These are phyloP conservation scores for Nyctalus aviator DNA, from an alignment of 2,797 vertebrate species.

Conservation along the genomic window DNA sequence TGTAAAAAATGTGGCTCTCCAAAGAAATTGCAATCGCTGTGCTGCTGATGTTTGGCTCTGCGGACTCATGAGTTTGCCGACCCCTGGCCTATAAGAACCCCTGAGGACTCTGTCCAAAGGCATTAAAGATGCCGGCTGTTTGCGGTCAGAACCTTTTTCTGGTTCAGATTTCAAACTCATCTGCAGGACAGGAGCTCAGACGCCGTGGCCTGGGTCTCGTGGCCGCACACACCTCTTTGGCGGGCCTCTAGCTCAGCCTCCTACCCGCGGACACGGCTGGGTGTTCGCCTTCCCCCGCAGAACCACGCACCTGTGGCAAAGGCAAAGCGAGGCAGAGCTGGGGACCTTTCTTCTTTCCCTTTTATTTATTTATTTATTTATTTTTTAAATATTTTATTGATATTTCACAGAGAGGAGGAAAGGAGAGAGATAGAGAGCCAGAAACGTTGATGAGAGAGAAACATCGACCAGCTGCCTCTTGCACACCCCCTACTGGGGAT, in stretches of 20 bases:
- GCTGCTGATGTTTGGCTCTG: no score
- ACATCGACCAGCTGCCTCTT: no score
- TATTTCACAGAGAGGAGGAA: no score
- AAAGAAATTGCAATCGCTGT: no score
- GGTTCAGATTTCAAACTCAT: background rate
- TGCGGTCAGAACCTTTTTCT: background rate
- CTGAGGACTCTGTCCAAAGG: background rate
- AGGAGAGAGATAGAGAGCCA: no score
- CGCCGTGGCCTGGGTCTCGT: background rate
- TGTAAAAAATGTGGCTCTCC: no score
- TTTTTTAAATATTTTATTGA: no score
- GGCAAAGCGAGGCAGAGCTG: background rate
- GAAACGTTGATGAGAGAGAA: no score
- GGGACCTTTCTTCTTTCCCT: background rate
- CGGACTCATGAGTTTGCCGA: no score
- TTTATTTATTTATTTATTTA: no score
- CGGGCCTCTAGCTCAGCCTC: background rate
- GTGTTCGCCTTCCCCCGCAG: background rate
- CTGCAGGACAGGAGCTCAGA: background rate
- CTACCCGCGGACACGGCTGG: background rate
- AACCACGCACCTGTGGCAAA: background rate
- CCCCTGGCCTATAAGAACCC: background rate
- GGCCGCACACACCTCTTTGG: fast-evolving
- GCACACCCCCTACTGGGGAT: no score
- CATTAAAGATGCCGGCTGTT: background rate